Conservation (phyloP, 1,140 invertebrate genomes). For the Pseudoatta argentina region DNA sequence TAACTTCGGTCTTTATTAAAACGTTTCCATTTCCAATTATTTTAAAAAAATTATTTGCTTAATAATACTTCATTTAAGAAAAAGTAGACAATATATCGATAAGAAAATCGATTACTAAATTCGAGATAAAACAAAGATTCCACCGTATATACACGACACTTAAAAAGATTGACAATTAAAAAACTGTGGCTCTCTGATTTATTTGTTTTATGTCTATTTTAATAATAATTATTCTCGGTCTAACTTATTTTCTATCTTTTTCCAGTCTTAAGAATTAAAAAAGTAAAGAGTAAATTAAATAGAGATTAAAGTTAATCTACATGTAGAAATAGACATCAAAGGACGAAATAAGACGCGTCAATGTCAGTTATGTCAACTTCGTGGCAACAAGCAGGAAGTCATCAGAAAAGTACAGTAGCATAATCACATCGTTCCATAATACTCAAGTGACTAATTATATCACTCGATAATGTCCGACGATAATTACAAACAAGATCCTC, state of each 20-base stretch:
- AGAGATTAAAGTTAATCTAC: no score
- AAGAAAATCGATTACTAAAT: background rate
- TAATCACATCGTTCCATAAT: slow-evolving; percentile 50
- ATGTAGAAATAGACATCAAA: no score
- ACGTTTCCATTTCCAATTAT: background rate
- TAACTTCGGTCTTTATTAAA: slow-evolving; percentile 6
- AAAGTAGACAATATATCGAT: background rate
- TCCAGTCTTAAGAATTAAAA: no score
- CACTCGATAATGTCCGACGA: slow-evolving; percentile 48
- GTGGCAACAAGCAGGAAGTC: slow-evolving; percentile 24
- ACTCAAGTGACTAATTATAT: slow-evolving; percentile 54
- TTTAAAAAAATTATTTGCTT: background rate
- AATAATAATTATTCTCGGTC: no score
- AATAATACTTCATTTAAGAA: background rate
- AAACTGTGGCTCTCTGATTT: background rate
- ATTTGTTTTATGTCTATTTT: no score
- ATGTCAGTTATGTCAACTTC: background rate
- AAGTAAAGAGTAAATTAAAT: no score
- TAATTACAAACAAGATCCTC: slow-evolving; percentile 42
- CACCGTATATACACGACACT: background rate
- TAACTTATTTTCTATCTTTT: no score
- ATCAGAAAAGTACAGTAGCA: background rate
- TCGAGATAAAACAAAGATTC: background rate
- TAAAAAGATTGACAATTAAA: background rate
- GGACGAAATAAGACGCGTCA: background rate